Evolutionary conservation across 2,797 vertebrate species (phyloP).

Genomic region (Manis pentadactyla): DNA sequence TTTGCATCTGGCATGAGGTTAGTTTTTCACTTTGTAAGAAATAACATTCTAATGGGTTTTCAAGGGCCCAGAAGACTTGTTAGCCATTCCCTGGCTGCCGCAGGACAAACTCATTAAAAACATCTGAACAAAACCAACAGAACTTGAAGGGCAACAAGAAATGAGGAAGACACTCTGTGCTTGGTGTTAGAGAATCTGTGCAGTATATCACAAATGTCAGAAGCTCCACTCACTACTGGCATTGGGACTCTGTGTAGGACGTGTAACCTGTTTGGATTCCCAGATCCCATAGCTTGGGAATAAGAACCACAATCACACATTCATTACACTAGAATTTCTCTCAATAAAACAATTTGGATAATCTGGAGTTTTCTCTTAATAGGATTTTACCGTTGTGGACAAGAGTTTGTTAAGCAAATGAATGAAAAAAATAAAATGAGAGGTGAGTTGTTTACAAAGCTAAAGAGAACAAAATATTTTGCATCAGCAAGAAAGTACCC

Average conservation of each 20-base stretch:
- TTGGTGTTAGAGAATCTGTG: conserved; percentile 14
- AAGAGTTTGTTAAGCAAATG: conserved; percentile 69
- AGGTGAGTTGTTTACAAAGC: conserved; percentile 52
- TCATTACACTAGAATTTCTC: conserved; percentile 51
- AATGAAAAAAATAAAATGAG: conserved; percentile 53
- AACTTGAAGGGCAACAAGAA: conserved; percentile 81
- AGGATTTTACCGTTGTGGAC: conserved; percentile 50
- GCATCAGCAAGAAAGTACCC: background rate
- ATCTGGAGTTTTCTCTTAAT: conserved; percentile 58
- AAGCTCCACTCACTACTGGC: background rate
- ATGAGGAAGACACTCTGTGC: conserved; percentile 67
- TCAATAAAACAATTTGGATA: conserved; percentile 46
- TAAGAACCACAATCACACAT: background rate
- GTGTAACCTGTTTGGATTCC: background rate
- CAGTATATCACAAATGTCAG: background rate
- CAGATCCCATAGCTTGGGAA: background rate
- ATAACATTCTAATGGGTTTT: conserved; percentile 84
- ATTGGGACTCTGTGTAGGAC: background rate
- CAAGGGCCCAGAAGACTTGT: conserved; percentile 83
- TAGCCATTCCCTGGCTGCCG: conserved; percentile 82
- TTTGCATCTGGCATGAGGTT: conserved; percentile 83
- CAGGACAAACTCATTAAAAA: conserved; percentile 84
- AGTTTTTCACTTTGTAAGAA: conserved; percentile 84
- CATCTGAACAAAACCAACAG: conserved; percentile 84
- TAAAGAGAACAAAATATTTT: conserved; percentile 63